Evolutionary conservation across 2,888 invertebrate genomes (phyloP).

Genomic region (Campaea margaritaria): DNA sequence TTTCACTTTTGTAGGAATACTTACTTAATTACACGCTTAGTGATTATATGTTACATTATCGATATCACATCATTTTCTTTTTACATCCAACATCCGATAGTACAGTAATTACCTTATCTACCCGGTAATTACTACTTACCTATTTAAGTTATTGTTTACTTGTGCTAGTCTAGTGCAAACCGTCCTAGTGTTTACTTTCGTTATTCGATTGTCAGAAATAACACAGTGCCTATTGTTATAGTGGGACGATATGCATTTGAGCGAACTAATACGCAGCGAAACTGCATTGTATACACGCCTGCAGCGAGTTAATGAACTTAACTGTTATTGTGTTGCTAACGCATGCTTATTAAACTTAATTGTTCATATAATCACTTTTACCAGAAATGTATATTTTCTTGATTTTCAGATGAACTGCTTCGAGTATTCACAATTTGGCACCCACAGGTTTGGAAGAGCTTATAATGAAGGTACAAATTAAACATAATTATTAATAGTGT

Average conservation of each 20-base stretch:
- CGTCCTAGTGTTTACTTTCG: conserved; percentile 5
- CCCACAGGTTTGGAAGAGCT: conserved; percentile 50
- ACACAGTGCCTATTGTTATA: conserved; percentile 17
- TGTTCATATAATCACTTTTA: conserved; percentile 9
- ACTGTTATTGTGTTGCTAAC: conserved; percentile 41
- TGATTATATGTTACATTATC: too few relatives aligned
- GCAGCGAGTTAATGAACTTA: conserved; percentile 55
- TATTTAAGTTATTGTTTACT: background rate
- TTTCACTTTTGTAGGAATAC: background rate
- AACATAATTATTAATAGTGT: background rate
- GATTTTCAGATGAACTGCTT: conserved; percentile 71
- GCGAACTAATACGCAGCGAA: conserved; percentile 47
- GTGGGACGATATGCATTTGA: conserved; percentile 26
- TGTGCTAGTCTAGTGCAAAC: background rate
- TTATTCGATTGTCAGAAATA: conserved; percentile 5
- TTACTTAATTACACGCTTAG: background rate
- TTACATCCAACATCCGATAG: too few relatives aligned
- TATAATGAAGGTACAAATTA: conserved; percentile 55
- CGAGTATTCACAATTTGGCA: conserved; percentile 57
- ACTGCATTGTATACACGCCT: conserved; percentile 48
- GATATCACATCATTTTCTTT: too few relatives aligned
- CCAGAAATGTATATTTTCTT: conserved; percentile 20
- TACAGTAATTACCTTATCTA: background rate
- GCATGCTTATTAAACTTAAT: conserved; percentile 19
- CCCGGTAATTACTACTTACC: background rate